These are phyloP conservation scores for Rhea pennata DNA, from an alignment of 2,113 vertebrate genomes.

Conservation along the genomic window DNA sequence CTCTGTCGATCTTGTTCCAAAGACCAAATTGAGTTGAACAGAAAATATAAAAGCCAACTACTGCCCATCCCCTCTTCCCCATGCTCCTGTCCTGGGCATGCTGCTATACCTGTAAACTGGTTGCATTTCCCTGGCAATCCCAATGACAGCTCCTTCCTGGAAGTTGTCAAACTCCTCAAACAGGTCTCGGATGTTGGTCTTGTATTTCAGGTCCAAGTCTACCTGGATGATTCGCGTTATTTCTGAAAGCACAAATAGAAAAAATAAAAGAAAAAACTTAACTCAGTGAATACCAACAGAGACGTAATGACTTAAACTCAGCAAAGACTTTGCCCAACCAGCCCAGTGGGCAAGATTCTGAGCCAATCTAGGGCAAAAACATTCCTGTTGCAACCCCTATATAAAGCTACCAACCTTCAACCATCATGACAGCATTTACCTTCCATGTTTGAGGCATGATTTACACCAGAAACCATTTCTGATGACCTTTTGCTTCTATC, in stretches of 20 bases:
- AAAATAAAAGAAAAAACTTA: not conserved
- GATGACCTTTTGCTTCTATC: not conserved
- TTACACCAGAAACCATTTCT: not conserved
- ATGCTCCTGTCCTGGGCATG: rapidly evolving
- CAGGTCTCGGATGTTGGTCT: constrained; percentile 91
- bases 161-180: constrained; percentile 93
- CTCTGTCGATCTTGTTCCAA: not conserved
- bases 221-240: constrained; percentile 89
- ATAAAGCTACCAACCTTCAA: not conserved
- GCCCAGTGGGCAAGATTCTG: not conserved
- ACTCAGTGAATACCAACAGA: not conserved
- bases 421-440: not conserved
- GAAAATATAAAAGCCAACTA: rapidly evolving
- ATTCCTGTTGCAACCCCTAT: not conserved
- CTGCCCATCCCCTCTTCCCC: not conserved
- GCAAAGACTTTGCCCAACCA: not conserved
- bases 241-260: constrained; percentile 75
- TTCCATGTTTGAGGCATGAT: not conserved
- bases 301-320: not conserved
- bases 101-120: constrained; percentile 92
- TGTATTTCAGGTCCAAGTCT: constrained; percentile 93
- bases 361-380: not conserved
- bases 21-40: not conserved
- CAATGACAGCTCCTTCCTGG: constrained; percentile 85
- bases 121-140: constrained; percentile 94